Conservation (phyloP, 2,113 vertebrate species). For the Microtus richardsoni region DNA sequence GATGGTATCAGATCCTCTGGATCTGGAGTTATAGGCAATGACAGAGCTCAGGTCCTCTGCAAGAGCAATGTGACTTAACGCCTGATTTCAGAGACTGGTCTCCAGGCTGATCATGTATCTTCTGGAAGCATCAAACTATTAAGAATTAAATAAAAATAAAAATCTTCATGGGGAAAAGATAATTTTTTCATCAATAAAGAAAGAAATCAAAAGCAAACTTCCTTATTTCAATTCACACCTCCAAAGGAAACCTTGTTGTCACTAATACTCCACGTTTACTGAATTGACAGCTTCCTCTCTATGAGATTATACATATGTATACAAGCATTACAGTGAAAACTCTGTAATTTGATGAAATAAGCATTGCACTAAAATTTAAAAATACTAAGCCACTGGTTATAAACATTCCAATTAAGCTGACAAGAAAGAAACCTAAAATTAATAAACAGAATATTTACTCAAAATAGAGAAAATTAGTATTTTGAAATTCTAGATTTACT, state of each 20-base stretch:
- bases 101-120: neutral
- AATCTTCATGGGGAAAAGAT: neutral
- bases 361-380: neutral
- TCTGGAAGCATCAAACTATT: neutral
- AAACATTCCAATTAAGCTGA: neutral
- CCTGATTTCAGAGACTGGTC: neutral
- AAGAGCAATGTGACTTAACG: neutral
- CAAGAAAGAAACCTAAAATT: neutral
- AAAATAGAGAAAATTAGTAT: neutral
- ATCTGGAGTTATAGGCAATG: neutral
- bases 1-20: neutral
- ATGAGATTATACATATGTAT: neutral
- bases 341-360: neutral
- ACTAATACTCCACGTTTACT: neutral
- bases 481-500: neutral
- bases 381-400: neutral
- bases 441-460: neutral
- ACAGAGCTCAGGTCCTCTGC: neutral
- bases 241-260: neutral
- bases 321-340: neutral
- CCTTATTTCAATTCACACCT: neutral
- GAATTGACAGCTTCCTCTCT: neutral
- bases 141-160: neutral
- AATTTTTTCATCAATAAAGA: neutral
- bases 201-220: neutral